These are phyloP conservation scores for Acrocephalus scirpaceus DNA, from an alignment of 2,797 vertebrate genomes.

Conservation along the genomic window DNA sequence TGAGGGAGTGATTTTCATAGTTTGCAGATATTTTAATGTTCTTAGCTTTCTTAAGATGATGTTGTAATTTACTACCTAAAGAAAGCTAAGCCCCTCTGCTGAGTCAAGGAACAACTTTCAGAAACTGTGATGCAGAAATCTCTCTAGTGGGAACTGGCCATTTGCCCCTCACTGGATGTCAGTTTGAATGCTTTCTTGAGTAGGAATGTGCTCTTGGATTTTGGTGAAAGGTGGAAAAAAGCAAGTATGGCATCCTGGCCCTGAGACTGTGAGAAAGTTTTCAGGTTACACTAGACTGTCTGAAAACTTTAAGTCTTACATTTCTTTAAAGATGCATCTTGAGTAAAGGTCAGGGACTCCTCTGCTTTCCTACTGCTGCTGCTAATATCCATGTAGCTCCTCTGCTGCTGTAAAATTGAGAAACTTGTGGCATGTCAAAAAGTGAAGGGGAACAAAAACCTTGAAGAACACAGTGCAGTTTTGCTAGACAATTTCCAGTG, in stretches of 20 bases:
- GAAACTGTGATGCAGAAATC: background rate
- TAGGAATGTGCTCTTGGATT: background rate
- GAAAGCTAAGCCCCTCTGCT: background rate
- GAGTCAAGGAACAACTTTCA: background rate
- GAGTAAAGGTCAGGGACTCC: background rate
- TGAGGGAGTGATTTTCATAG: background rate
- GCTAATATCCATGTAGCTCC: background rate
- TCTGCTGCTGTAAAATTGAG: background rate
- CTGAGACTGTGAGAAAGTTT: background rate
- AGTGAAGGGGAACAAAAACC: fast-evolving
- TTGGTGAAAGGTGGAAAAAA: background rate
- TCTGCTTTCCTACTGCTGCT: background rate
- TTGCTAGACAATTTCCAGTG: background rate
- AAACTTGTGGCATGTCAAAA: background rate
- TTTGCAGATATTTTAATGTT: background rate
- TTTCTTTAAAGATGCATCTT: background rate
- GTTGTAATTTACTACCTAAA: background rate
- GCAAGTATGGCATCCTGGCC: background rate
- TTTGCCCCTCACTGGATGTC: background rate
- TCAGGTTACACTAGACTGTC: background rate
- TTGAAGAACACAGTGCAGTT: background rate
- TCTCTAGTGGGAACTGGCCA: background rate
- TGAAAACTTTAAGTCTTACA: background rate
- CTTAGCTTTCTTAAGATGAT: background rate
- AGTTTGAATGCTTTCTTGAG: background rate